Conservation (phyloP, 2,113 vertebrate genomes). For the Suncus etruscus region DNA sequence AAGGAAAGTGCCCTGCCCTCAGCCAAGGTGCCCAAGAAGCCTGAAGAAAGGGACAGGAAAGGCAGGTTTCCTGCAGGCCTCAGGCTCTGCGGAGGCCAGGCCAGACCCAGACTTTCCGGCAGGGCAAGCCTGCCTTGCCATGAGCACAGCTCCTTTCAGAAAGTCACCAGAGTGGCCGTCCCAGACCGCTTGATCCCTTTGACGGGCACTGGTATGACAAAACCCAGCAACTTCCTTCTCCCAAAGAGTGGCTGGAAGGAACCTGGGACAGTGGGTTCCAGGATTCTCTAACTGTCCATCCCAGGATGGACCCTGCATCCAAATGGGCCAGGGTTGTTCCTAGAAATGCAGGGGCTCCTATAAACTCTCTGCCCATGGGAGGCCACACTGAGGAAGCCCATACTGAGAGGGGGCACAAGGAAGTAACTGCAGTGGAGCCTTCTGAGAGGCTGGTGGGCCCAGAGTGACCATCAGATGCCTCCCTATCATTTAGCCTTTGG, state of each 20-base stretch:
- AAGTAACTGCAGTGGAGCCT: neutral
- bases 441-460: neutral
- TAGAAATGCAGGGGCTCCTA: fast-evolving
- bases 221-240: neutral
- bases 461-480: neutral
- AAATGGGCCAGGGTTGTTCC: too few relatives aligned
- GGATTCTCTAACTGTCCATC: neutral
- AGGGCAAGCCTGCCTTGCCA: neutral
- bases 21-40: neutral
- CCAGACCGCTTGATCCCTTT: fast-evolving
- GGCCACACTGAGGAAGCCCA: neutral
- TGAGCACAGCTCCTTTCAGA: neutral
- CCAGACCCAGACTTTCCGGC: conserved; percentile 63
- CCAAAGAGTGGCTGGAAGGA: fast-evolving
- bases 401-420: neutral
- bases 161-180: fast-evolving
- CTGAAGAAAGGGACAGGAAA: conserved; percentile 59
- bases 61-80: conserved; percentile 72
- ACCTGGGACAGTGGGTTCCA: fast-evolving
- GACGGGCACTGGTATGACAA: neutral
- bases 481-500: neutral
- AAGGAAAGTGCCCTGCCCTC: conserved; percentile 13
- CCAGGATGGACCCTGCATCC: fast-evolving
- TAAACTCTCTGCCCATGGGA: too few relatives aligned
- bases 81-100: neutral